A percentile compares a stretch with the other conserved stretches of the same genome.
phyloP scores from a whole-genome alignment of 1,140 invertebrate genomes.

The Drosophila sturtevanti region DNA sequence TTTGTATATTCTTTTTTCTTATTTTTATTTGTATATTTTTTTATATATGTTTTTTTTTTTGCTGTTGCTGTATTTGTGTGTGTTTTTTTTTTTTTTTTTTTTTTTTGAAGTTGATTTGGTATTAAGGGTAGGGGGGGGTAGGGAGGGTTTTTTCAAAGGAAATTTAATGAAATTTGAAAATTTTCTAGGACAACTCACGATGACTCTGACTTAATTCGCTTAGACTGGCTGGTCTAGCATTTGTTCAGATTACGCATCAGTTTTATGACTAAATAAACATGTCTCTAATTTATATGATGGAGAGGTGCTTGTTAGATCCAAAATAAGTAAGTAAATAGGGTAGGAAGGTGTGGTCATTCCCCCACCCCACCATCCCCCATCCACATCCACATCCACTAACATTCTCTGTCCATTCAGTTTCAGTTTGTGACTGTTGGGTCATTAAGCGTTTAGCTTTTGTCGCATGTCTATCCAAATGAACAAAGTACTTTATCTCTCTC shows the following conservation, averaged over 20 bases:
- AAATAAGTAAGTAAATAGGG: no score
- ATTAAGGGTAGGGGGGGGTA: no score
- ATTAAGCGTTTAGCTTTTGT: slow-evolving; percentile 25
- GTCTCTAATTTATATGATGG: slow-evolving; percentile 22
- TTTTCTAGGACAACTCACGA: slow-evolving; percentile 10
- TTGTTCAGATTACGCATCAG: slow-evolving; percentile 69
- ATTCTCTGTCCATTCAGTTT: neutral
- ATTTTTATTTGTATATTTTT: neutral
- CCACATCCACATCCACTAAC: slow-evolving; percentile 2
- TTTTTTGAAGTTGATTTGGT: no score
- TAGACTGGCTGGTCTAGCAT: slow-evolving; percentile 14
- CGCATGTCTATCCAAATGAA: slow-evolving; percentile 54
- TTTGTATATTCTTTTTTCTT: neutral
- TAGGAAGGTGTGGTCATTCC: slow-evolving; percentile 32
- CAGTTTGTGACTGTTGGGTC: neutral
- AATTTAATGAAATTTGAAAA: slow-evolving; percentile 19
- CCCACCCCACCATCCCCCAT: no score
- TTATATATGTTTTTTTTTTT: neutral
- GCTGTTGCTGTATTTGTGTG: neutral
- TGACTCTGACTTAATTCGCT: slow-evolving; percentile 38
- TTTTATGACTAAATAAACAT: slow-evolving; percentile 69
- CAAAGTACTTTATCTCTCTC: neutral
- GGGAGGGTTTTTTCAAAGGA: neutral
- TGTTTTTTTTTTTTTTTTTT: slow-evolving; percentile 9
- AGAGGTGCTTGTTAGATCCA: no score